Evolutionary conservation across 2,797 vertebrate species (phyloP), one percentile per base, ranked within the genome.

Genomic region (Limosa lapponica): DNA sequence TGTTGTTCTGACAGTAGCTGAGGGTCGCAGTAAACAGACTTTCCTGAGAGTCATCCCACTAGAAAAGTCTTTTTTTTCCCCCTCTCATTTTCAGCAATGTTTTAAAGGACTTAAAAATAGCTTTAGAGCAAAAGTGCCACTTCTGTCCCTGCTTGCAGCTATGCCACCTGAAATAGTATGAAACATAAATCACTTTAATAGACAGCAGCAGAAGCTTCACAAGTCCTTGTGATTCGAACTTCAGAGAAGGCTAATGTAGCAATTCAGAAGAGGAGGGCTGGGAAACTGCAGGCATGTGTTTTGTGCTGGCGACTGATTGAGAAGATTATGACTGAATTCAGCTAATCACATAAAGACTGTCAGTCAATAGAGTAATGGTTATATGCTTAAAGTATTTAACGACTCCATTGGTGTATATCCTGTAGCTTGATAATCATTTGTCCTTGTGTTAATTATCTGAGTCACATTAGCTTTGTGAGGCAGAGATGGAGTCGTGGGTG

Each of bases 391-490:
- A 81, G 1, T 30, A 30, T 81, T 91, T 95, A 87, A 91, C 87
- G 72, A 89, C 64, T 90, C 69, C 23, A 41, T 36, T 25, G 62
- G 54, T 87, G 90, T 89, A 64, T 16, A 16, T 85, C 89, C 87
- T 89, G 80, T 88, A 78, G 58, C 34, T 91, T 95, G 85, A 65
- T 86, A 94, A 93, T 91, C 6, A 32, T 78, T 96, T 74, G 65
- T 90, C 93, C 87, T 93, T 83, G 82, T 93, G 61, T 78, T 93
- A 95, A 94, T 94, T 91, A 78, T 90, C 79, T 91, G 61, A 95
- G 75, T 89, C 82, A 61, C 77, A 75, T 74, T 86, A 83, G 69
- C 57, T 88, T 91, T 86, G 66, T 74, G 79, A 86, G 64, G 79
- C 28, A 77, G 82, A 77, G 73, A 66, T 62, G 48, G 70, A 77